Evolutionary conservation across 1,140 invertebrate genomes (phyloP).

Genomic region (Conus ventricosus): DNA sequence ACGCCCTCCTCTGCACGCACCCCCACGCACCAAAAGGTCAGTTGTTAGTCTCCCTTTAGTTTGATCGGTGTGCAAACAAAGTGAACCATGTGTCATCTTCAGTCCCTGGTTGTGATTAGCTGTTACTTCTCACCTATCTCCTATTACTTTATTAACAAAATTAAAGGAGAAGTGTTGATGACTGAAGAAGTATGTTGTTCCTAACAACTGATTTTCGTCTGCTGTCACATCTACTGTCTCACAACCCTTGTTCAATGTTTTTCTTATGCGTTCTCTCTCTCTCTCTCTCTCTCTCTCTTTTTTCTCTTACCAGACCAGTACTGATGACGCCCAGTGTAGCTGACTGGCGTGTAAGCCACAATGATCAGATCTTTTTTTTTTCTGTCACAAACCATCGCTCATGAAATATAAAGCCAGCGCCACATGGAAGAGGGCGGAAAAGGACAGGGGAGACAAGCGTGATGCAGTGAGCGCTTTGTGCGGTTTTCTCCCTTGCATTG

Average conservation of each 20-base stretch:
- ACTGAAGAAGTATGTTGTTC: too few relatives aligned
- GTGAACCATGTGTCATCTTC: neutral
- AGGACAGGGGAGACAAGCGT: too few relatives aligned
- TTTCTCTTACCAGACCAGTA: neutral
- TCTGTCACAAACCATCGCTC: too few relatives aligned
- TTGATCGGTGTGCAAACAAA: neutral
- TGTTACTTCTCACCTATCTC: too few relatives aligned
- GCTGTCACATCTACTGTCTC: neutral
- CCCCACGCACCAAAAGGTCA: neutral
- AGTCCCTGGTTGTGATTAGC: neutral
- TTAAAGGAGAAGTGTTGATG: too few relatives aligned
- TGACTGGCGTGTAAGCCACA: neutral
- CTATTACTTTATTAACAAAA: too few relatives aligned
- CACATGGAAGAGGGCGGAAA: too few relatives aligned
- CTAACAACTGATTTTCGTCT: neutral
- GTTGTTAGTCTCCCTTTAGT: neutral
- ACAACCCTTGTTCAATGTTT: too few relatives aligned
- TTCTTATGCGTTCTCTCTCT: too few relatives aligned
- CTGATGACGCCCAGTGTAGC: neutral
- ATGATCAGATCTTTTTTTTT: too few relatives aligned
- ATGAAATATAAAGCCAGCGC: too few relatives aligned
- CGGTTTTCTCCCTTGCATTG: neutral
- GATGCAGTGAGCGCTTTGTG: neutral
- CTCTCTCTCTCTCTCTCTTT: too few relatives aligned
- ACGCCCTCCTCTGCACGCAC: neutral